phyloP scores from a whole-genome alignment of 1,140 invertebrate genomes.

The Drosophila sturtevanti region DNA sequence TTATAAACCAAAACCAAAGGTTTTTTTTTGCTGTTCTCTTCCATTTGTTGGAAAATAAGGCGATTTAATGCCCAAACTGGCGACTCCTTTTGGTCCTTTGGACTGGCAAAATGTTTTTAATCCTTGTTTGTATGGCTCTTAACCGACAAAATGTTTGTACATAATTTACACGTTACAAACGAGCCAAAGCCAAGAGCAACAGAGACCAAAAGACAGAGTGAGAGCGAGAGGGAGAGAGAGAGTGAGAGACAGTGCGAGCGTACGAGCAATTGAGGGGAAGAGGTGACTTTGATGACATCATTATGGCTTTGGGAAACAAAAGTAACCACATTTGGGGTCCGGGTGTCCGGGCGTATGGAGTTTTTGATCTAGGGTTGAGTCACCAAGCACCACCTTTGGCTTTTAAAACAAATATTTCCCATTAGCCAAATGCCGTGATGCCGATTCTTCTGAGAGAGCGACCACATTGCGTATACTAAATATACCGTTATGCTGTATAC shows the following conservation, averaged over 20 bases:
- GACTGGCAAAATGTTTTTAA: conserved; percentile 52
- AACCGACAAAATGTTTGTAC: conserved; percentile 62
- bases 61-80: conserved; percentile 61
- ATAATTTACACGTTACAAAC: conserved; percentile 71
- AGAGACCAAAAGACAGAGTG: no score
- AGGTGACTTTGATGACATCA: conserved; percentile 68
- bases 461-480: conserved; percentile 73
- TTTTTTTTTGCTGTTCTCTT: conserved; percentile 18
- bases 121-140: conserved; percentile 52
- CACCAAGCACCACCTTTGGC: conserved; percentile 71
- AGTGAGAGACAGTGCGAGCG: background rate
- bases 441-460: conserved; percentile 20
- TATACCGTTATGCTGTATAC: background rate
- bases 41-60: conserved; percentile 55
- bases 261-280: conserved; percentile 10
- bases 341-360: background rate
- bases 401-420: conserved; percentile 79
- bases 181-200: conserved; percentile 40
- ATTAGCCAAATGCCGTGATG: conserved; percentile 55
- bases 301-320: conserved; percentile 76
- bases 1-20: conserved; percentile 29
- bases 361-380: conserved; percentile 48
- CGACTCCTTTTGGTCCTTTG: conserved; percentile 7
- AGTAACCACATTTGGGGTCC: conserved; percentile 60
- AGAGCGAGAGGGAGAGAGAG: background rate